phyloP scores from a whole-genome alignment of 1,140 invertebrate species.

The Drosophila sturtevanti region DNA sequence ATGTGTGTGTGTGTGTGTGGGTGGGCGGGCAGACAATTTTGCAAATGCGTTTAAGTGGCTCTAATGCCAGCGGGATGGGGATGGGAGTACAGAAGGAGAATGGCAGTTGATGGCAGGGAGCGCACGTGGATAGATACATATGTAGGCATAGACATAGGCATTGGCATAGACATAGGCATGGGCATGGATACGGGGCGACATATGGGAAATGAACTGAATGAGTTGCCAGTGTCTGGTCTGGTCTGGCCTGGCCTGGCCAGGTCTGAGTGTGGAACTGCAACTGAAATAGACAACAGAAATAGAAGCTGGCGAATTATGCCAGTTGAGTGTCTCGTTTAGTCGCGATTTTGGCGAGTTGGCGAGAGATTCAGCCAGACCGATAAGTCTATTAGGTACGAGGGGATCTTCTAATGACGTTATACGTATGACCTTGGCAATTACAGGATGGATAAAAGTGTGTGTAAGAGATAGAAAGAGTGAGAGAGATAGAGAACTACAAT shows the following conservation, averaged over 20 bases:
- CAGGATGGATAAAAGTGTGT: background rate
- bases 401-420: constrained; percentile 8
- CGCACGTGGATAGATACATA: constrained; percentile 64
- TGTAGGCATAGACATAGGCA: constrained; percentile 8
- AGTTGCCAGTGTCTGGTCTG: constrained; percentile 2
- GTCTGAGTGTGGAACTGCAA: background rate
- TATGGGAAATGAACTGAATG: constrained; percentile 5
- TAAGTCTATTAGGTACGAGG: constrained; percentile 4
- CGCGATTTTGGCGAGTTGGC: constrained; percentile 6
- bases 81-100: background rate
- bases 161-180: background rate
- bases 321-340: constrained; percentile 7
- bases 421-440: constrained; percentile 4
- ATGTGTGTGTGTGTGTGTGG: constrained; percentile 54
- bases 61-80: constrained; percentile 75
- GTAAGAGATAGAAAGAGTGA: background rate
- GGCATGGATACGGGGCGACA: background rate
- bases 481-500: background rate
- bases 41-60: constrained; percentile 77
- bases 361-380: constrained; percentile 6
- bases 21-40: constrained; percentile 69
- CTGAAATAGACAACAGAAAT: background rate
- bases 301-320: background rate
- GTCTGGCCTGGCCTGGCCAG: background rate
- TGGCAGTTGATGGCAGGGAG: constrained; percentile 16